phyloP scores from a whole-genome alignment of 2,797 vertebrate genomes.

The Thripadectes ignobilis region DNA sequence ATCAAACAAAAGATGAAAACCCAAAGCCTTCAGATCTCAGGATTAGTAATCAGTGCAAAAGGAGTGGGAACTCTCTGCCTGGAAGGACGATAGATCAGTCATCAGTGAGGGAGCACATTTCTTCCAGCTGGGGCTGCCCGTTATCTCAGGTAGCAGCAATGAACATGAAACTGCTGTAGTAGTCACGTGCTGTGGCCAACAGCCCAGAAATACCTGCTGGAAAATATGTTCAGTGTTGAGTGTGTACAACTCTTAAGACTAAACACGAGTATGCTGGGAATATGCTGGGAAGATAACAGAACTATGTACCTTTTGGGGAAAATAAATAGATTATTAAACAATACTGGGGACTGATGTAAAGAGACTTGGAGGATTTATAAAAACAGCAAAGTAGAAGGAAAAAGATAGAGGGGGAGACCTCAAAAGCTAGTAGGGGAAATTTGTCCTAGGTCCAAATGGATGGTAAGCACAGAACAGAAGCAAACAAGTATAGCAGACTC shows the following conservation, averaged over 20 bases:
- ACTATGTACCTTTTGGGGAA: background rate
- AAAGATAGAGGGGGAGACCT: background rate
- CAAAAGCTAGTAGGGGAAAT: background rate
- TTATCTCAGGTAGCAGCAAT: background rate
- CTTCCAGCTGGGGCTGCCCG: background rate
- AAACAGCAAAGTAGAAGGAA: background rate
- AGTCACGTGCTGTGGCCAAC: background rate
- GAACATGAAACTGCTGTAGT: background rate
- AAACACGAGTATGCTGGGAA: background rate
- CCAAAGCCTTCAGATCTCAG: background rate
- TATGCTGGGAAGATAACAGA: background rate
- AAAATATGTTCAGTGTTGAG: background rate
- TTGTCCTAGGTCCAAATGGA: background rate
- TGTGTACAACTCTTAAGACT: rapidly evolving
- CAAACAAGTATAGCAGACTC: background rate
- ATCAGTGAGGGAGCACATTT: background rate
- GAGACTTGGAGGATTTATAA: background rate
- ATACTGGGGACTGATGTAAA: background rate
- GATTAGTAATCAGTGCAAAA: background rate
- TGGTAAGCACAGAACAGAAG: background rate
- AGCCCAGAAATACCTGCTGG: background rate
- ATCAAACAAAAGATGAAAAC: background rate
- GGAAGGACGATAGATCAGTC: rapidly evolving
- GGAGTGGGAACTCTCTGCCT: background rate
- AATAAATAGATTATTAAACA: background rate